Base-by-base conservation (phyloP, 1,140 invertebrate genomes). In the Dryas iulia region DNA sequence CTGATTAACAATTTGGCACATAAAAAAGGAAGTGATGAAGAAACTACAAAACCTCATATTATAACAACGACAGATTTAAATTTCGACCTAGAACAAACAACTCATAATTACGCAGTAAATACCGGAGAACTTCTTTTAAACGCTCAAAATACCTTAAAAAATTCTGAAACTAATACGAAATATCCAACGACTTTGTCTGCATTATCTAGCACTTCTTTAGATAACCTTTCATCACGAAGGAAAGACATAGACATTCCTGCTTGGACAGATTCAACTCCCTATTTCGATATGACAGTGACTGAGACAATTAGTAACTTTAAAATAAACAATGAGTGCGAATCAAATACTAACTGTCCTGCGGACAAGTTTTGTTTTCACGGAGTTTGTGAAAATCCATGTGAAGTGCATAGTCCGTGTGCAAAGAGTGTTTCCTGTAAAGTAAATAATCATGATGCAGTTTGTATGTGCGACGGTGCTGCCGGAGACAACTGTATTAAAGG, bases 351-450 rank as follows among this genome's bases (percentile, higher is more conserved):
- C 78, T 97, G 96, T 83, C 87, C 93, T 6, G 93, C 93, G 78
- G 93, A 94, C 63, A 93, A 94, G 76, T 93, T 94, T 58, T 96
- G 95, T 86, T 91, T 95, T 63, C 92, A 92, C 77, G 94, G 93
- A 79, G 94, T 94, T 86, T 97, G 96, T 84, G 91, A 94, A 85
- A 95, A 96, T 90, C 95, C 95, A 69, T 97, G 96, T 83, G 86
- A 93, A 75, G 86, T 81, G 73, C 87, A 80, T 57, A 94, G 93
- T 63, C 94, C 94, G 58, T 97, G 96, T 88, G 95, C 94, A 72
- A 87, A 94, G 72, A 94, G 94, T 74, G 94, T 95, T 56, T 88
- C 94, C 70, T 97, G 96, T 90, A 93, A 92, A 56, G 94, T 94
- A 47, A 91, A 94, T 65, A 94, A 95, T 89, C 95, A 96, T 86